Conservation (phyloP, 2,888 invertebrate genomes). For the Boloria euphrosyne region DNA sequence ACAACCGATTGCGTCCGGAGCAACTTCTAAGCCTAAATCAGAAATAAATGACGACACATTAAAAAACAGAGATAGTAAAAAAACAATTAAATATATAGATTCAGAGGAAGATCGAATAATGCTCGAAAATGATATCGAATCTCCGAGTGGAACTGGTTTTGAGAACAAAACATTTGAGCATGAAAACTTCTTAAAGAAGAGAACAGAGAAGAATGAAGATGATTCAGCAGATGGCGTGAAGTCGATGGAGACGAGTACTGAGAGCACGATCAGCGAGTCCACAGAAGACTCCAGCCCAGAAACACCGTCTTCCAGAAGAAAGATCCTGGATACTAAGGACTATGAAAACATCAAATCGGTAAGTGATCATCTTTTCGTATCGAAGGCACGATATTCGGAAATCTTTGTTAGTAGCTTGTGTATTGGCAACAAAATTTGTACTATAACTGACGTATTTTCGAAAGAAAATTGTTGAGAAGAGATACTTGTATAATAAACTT, state of each 20-base stretch:
- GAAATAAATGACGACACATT: slow-evolving; percentile 54
- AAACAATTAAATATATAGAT: slow-evolving; percentile 69
- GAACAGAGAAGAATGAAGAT: slow-evolving; percentile 69
- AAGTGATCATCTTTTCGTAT: slow-evolving; percentile 50
- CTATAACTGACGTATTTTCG: no score
- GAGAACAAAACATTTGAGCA: slow-evolving; percentile 77
- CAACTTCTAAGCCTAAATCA: slow-evolving; percentile 54
- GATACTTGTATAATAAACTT: no score
- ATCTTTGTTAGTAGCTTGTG: background rate
- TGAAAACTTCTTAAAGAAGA: slow-evolving; percentile 73
- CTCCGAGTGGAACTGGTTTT: slow-evolving; percentile 75
- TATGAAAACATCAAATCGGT: slow-evolving; percentile 70
- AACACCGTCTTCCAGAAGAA: slow-evolving; percentile 66
- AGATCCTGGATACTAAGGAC: slow-evolving; percentile 61
- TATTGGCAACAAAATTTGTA: slow-evolving; percentile 30
- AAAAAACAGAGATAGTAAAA: slow-evolving; percentile 54
- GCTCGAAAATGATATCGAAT: slow-evolving; percentile 72
- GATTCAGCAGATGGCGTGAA: slow-evolving; percentile 60
- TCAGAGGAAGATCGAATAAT: slow-evolving; percentile 63
- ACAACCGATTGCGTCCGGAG: slow-evolving; percentile 74
- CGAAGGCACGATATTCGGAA: slow-evolving; percentile 24
- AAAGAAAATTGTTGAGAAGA: no score
- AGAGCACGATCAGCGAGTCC: slow-evolving; percentile 70
- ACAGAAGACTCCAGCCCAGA: slow-evolving; percentile 72
- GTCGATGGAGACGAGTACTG: slow-evolving; percentile 76